Evolutionary conservation across 1,140 invertebrate genomes (phyloP).

Genomic region (Tyrophagus putrescentiae): DNA sequence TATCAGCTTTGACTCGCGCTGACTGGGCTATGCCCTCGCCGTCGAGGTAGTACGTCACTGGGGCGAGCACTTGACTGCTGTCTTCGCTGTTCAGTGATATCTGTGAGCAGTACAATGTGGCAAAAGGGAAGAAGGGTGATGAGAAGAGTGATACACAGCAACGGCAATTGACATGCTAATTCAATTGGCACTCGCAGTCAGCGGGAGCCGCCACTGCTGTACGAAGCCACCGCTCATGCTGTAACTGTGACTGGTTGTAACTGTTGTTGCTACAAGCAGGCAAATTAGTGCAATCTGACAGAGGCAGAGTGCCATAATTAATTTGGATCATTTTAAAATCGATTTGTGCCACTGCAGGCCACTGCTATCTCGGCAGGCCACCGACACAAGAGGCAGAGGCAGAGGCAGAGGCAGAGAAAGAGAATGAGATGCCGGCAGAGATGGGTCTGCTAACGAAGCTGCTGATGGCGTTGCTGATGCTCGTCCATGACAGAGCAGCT

Average conservation of each 20-base stretch:
- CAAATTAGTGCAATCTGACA: not conserved
- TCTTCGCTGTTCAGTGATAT: conserved; percentile 1
- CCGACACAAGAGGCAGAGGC: not conserved
- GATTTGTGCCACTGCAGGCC: not conserved
- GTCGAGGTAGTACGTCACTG: not conserved
- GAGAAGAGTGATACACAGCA: not conserved
- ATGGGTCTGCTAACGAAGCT: too few relatives aligned
- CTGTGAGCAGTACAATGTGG: not conserved
- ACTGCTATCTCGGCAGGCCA: too few relatives aligned
- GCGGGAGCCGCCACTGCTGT: too few relatives aligned
- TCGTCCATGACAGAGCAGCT: too few relatives aligned
- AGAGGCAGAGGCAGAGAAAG: too few relatives aligned
- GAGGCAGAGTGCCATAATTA: not conserved
- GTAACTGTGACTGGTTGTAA: too few relatives aligned
- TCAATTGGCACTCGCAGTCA: too few relatives aligned
- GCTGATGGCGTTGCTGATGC: too few relatives aligned
- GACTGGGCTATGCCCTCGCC: not conserved
- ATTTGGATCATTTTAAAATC: not conserved
- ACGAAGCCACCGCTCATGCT: too few relatives aligned
- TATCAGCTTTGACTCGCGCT: conserved; percentile 30
- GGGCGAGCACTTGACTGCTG: not conserved
- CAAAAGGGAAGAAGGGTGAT: not conserved
- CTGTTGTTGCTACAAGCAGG: too few relatives aligned
- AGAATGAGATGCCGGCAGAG: too few relatives aligned
- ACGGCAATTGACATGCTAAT: not conserved